phyloP scores from a whole-genome alignment of 2,113 vertebrate genomes.

The Toxotes chatareus region DNA sequence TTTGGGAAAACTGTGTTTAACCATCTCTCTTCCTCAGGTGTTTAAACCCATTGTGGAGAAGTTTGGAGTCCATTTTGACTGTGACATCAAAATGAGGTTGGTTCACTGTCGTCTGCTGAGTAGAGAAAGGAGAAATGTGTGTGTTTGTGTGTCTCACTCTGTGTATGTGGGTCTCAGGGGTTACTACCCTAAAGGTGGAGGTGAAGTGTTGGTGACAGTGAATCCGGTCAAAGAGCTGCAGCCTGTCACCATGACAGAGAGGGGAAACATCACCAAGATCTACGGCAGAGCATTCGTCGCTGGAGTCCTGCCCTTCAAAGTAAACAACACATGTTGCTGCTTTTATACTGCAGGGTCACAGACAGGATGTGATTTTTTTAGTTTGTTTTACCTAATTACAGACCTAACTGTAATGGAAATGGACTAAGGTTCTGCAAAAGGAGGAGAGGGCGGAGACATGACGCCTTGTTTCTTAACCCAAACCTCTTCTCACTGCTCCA shows the following conservation, averaged over 20 bases:
- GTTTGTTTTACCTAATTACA: too few relatives aligned
- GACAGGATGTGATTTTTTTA: constrained; percentile 12
- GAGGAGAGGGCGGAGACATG: not conserved
- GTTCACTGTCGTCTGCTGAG: constrained; percentile 5
- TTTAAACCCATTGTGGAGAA: constrained; percentile 94
- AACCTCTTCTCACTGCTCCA: too few relatives aligned
- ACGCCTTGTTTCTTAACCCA: too few relatives aligned
- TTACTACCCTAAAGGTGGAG: constrained; percentile 96
- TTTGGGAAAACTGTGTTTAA: too few relatives aligned
- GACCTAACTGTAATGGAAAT: too few relatives aligned
- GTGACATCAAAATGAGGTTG: constrained; percentile 94
- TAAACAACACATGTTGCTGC: constrained; percentile 63
- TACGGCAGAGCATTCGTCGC: constrained; percentile 94
- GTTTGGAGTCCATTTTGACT: constrained; percentile 93
- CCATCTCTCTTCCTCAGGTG: constrained; percentile 85
- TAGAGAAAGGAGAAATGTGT: not conserved
- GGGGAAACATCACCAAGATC: constrained; percentile 95
- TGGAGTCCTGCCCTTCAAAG: constrained; percentile 93
- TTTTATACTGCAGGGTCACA: not conserved
- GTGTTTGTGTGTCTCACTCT: not conserved
- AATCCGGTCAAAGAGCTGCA: constrained; percentile 91
- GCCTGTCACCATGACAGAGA: constrained; percentile 90
- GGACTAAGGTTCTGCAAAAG: too few relatives aligned
- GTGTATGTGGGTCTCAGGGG: constrained; percentile 83
- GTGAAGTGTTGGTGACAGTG: constrained; percentile 89